Percentiles rank a stretch among this genome's conserved stretches.
phyloP scores from a whole-genome alignment of 2,113 vertebrate species.

The Myiozetetes cayanensis region DNA sequence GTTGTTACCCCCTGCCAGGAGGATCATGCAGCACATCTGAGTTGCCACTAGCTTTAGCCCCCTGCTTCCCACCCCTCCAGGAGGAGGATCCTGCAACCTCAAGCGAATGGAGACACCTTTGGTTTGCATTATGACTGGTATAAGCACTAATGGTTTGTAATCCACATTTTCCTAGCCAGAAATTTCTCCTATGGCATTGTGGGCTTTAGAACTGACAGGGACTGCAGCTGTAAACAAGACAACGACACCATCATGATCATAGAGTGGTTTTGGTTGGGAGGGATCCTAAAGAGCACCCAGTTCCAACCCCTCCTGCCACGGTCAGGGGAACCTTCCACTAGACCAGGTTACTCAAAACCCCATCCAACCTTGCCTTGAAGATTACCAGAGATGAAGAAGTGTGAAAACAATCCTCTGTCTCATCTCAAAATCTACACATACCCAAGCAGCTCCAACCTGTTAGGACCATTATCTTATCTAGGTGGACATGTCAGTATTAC shows the following conservation, averaged over 20 bases:
- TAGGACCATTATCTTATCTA: background rate
- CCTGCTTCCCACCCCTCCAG: background rate
- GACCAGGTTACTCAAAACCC: background rate
- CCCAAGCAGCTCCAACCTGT: background rate
- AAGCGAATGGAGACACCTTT: background rate
- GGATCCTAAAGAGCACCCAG: too few relatives aligned
- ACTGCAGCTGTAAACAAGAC: background rate
- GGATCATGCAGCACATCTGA: background rate
- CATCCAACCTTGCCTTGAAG: background rate
- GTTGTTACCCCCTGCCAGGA: background rate
- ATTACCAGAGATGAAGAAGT: background rate
- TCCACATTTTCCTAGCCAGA: background rate
- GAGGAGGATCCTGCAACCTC: background rate
- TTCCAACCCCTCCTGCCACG: background rate
- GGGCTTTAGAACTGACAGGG: background rate
- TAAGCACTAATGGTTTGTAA: background rate
- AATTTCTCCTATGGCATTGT: background rate
- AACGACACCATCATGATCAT: background rate
- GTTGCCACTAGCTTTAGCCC: background rate
- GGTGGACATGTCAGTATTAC: conserved; percentile 59
- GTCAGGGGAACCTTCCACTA: background rate
- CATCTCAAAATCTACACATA: background rate
- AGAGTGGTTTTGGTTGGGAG: background rate
- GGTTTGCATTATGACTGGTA: background rate
- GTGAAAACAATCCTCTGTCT: background rate